Evolutionary conservation across 2,888 invertebrate species (phyloP).

Genomic region (Cephonodes hylas): DNA sequence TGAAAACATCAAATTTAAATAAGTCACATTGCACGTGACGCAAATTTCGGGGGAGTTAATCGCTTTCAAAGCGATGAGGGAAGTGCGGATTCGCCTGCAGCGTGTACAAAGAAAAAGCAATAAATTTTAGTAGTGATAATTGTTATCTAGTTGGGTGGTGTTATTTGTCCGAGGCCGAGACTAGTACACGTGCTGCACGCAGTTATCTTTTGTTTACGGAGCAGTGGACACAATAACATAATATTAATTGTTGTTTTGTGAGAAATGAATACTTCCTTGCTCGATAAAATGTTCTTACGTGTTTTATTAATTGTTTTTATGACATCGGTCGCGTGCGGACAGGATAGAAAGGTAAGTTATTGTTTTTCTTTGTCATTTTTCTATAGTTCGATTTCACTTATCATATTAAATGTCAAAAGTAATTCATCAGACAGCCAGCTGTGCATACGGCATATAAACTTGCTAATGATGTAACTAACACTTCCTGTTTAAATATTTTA

Average conservation of each 20-base stretch:
- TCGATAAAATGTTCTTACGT: slow-evolving; percentile 52
- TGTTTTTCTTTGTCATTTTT: slow-evolving; percentile 12
- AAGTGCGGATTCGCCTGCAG: neutral
- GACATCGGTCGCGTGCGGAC: slow-evolving; percentile 46
- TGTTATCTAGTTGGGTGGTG: neutral
- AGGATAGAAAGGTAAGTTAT: slow-evolving; percentile 62
- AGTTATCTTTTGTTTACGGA: slow-evolving; percentile 58
- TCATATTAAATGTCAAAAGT: neutral
- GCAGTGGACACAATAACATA: slow-evolving; percentile 36
- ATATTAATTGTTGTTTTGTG: slow-evolving; percentile 37
- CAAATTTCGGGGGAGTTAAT: neutral
- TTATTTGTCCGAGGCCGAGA: slow-evolving; percentile 7
- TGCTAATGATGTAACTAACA: neutral
- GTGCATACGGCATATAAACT: neutral
- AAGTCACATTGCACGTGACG: neutral
- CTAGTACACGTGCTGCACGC: slow-evolving; percentile 48
- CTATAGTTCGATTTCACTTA: neutral
- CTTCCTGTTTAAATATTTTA: neutral
- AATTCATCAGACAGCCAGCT: neutral
- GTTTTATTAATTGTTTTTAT: slow-evolving; percentile 46
- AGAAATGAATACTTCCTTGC: slow-evolving; percentile 45
- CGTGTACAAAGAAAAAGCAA: neutral
- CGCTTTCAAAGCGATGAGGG: neutral
- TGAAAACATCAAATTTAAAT: neutral
- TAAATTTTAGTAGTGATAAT: slow-evolving; percentile 6